phyloP scores from a whole-genome alignment of 2,113 vertebrate species.

The Petroica traversi region DNA sequence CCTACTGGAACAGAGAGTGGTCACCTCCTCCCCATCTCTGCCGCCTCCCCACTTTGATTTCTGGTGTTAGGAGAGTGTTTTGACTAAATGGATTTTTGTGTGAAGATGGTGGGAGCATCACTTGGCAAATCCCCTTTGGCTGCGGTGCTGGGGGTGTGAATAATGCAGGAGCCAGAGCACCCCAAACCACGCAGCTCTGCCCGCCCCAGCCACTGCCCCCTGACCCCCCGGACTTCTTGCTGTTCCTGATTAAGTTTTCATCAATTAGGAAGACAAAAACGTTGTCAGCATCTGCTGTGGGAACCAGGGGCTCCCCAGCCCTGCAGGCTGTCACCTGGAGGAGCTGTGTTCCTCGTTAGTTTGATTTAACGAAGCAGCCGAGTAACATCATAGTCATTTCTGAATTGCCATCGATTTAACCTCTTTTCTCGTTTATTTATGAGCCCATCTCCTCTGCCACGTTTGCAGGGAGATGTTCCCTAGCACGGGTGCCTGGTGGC shows the following conservation, averaged over 20 bases:
- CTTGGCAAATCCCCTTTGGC: constrained; percentile 20
- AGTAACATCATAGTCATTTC: background rate
- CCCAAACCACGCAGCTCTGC: background rate
- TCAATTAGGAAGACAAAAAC: background rate
- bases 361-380: constrained; percentile 13
- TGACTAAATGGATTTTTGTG: constrained; percentile 50
- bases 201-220: background rate
- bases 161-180: background rate
- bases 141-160: background rate
- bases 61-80: constrained; percentile 18
- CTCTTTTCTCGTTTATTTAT: constrained; percentile 8
- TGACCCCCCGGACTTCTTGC: background rate
- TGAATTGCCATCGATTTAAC: background rate
- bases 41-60: background rate
- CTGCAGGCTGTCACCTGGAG: background rate
- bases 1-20: fast-evolving
- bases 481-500: background rate
- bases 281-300: background rate
- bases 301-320: background rate
- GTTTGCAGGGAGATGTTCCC: background rate
- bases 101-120: constrained; percentile 25
- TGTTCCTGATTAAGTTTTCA: background rate
- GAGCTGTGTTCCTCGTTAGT: background rate
- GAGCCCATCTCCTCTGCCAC: background rate
- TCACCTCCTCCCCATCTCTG: fast-evolving